Conservation (phyloP, 2,113 vertebrate genomes). For the Lycaon pictus region DNA sequence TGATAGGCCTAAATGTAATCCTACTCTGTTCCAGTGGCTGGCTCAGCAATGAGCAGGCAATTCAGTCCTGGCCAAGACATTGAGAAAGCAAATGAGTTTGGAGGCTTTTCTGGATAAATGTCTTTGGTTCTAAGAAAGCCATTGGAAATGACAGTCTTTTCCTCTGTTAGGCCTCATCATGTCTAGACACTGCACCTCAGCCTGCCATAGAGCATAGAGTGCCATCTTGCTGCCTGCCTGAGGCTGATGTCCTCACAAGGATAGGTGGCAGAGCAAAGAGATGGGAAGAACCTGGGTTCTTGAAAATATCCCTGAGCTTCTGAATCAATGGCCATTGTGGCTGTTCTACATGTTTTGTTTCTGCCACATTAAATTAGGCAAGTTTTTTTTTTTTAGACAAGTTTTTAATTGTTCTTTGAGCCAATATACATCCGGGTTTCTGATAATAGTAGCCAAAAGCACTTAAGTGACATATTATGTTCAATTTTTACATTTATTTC, state of each 20-base stretch:
- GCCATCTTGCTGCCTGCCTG: neutral
- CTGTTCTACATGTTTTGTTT: neutral
- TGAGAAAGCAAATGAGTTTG: neutral
- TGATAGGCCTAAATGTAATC: neutral
- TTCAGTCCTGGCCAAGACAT: neutral
- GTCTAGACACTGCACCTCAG: neutral
- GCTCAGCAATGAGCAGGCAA: neutral
- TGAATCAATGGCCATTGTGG: neutral
- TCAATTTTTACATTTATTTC: neutral
- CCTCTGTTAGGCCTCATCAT: neutral
- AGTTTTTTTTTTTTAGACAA: neutral
- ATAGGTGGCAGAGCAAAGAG: neutral
- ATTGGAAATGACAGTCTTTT: neutral
- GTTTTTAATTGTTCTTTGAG: slow-evolving; percentile 16
- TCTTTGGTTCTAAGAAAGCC: neutral
- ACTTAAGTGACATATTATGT: neutral
- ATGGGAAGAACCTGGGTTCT: neutral
- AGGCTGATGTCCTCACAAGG: neutral
- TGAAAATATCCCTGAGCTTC: neutral
- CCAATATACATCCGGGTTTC: neutral
- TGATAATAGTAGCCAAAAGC: neutral
- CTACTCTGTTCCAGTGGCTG: neutral
- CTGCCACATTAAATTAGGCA: neutral
- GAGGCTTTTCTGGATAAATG: neutral
- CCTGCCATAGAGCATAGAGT: neutral